Conservation (phyloP, 1,140 invertebrate species). For the Drosophila ambigua region DNA sequence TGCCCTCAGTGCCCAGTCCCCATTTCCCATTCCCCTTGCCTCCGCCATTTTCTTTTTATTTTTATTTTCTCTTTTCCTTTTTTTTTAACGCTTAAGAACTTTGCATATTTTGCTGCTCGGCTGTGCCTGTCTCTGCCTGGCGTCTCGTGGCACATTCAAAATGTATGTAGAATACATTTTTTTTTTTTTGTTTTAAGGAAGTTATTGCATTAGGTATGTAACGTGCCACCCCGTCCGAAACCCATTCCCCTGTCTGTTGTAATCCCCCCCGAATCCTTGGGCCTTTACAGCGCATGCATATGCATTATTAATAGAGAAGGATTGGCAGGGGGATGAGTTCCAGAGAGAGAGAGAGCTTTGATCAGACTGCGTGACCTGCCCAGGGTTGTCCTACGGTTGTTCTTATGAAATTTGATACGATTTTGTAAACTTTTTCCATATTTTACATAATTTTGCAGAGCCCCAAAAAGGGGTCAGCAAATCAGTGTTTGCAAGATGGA, state of each 20-base stretch:
- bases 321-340: background rate
- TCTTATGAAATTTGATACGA: slow-evolving; percentile 81
- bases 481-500: background rate
- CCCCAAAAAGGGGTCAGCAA: slow-evolving; percentile 18
- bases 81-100: slow-evolving; percentile 49
- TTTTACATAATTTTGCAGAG: slow-evolving; percentile 59
- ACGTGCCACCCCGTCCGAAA: slow-evolving; percentile 21
- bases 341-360: slow-evolving; percentile 53
- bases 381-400: slow-evolving; percentile 48
- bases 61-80: slow-evolving; percentile 21
- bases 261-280: slow-evolving; percentile 24
- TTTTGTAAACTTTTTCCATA: slow-evolving; percentile 41
- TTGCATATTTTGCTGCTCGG: slow-evolving; percentile 63
- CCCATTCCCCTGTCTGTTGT: slow-evolving; percentile 22
- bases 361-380: slow-evolving; percentile 70
- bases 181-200: slow-evolving; percentile 45
- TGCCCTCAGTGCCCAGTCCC: background rate
- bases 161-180: slow-evolving; percentile 68
- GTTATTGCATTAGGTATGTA: slow-evolving; percentile 69
- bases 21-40: slow-evolving; percentile 8
- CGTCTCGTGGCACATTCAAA: slow-evolving; percentile 53
- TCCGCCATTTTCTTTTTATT: slow-evolving; percentile 7
- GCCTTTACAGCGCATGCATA: slow-evolving; percentile 53
- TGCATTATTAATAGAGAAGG: slow-evolving; percentile 72
- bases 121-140: slow-evolving; percentile 1